These are phyloP conservation scores for Rosalia funebris DNA, from an alignment of 2,888 invertebrate species.

Conservation along the genomic window DNA sequence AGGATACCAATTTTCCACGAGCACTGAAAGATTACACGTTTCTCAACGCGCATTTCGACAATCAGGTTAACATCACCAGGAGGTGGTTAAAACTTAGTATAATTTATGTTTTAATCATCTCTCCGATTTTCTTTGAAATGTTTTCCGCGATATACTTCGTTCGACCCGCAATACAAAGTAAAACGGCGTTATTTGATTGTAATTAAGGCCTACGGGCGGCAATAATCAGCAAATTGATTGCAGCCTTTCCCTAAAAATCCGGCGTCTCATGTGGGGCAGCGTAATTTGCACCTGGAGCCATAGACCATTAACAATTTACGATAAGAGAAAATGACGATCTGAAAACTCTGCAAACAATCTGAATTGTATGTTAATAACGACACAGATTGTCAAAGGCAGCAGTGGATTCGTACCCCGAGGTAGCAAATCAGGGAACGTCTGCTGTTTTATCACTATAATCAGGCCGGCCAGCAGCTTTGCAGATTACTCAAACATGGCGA, in stretches of 20 bases:
- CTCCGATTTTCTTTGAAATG: too few species aligned
- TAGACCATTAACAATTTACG: conserved; percentile 28
- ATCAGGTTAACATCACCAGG: too few species aligned
- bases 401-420: conserved; percentile 41
- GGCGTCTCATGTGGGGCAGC: conserved; percentile 9
- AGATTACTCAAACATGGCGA: conserved; percentile 49
- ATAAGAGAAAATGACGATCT: conserved; percentile 38
- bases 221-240: conserved; percentile 17
- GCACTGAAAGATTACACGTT: too few species aligned
- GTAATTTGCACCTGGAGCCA: conserved; percentile 17
- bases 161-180: background rate
- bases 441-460: conserved; percentile 61
- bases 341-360: conserved; percentile 38
- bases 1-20: too few species aligned
- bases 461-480: conserved; percentile 55
- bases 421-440: conserved; percentile 49
- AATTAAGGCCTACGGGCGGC: conserved; percentile 9
- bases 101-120: too few species aligned
- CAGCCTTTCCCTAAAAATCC: conserved; percentile 14
- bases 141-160: background rate
- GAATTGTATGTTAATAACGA: conserved; percentile 36
- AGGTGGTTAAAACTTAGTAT: too few species aligned
- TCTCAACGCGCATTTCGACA: too few species aligned
- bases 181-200: conserved; percentile 9
- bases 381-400: conserved; percentile 41